Conservation (phyloP, 2,113 vertebrate species). For the Hemicordylus capensis region DNA sequence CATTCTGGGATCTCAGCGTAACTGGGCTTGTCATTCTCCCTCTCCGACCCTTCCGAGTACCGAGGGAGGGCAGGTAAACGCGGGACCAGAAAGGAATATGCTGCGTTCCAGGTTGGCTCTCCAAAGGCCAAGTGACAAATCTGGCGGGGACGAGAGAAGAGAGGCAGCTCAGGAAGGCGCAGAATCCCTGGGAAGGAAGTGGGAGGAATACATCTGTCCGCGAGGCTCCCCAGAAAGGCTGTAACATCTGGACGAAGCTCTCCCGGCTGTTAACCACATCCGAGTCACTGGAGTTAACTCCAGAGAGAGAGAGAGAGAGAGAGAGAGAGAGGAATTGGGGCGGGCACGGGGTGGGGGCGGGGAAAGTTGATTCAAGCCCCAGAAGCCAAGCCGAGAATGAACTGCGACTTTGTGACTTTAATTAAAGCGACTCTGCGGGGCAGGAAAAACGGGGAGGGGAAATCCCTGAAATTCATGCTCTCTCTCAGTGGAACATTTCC, state of each 20-base stretch:
- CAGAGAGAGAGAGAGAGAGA: not conserved
- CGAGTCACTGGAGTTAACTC: not conserved
- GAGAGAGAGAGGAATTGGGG: not conserved
- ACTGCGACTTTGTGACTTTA: not conserved
- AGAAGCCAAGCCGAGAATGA: not conserved
- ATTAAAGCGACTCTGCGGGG: constrained; percentile 26
- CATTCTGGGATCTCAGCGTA: not conserved
- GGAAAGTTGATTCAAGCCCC: not conserved
- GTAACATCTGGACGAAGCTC: not conserved
- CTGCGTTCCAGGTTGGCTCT: not conserved
- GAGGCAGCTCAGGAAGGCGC: not conserved
- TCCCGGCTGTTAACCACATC: not conserved
- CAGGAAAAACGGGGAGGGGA: not conserved
- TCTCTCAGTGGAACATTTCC: not conserved
- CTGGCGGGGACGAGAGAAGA: no score
- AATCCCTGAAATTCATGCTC: accelerated
- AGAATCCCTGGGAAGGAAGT: not conserved
- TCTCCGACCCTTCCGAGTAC: not conserved
- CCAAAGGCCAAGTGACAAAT: not conserved
- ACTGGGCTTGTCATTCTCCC: not conserved
- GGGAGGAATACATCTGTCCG: not conserved
- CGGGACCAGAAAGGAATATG: not conserved
- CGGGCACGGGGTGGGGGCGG: not conserved
- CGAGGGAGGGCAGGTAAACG: not conserved
- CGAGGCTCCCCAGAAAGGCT: not conserved